Evolutionary conservation across 2,888 invertebrate genomes (phyloP), one percentile per base, ranked within the genome.

Genomic region (Cartodere bifasciata): DNA sequence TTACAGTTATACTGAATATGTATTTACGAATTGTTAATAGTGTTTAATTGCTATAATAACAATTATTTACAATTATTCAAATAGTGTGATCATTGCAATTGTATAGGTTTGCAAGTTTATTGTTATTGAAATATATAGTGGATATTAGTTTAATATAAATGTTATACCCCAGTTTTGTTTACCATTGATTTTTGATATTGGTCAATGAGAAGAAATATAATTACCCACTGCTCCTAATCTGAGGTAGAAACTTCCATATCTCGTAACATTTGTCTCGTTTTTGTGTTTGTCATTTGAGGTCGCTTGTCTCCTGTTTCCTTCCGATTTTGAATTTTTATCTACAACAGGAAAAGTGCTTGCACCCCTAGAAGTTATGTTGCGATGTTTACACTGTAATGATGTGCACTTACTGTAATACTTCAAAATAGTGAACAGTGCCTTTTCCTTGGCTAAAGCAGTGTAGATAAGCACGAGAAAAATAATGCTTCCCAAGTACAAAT

Each of bases 231-330:
- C 86, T 29, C 87, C 87, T 21, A 87, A 72, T 44, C 86, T 68
- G 30, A 88, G 66, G 60, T 87, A 88, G 58, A 88, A 87, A 58
- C 85, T 86, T 29, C 86, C 87, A 53, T 84, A 85, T 45, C 81
- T 69, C 21, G n/a, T n/a, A n/a, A n/a, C n/a, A n/a, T 64, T 61
- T 6, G 62, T 57, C 44, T 38, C 42, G 64, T 60, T 2, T n/a
- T 30, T 16, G n/a, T 22, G 6, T 3, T 26, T 23, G 23, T 20
- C 27, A 23, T 11, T 44, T 45, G n/a, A n/a, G n/a, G 2, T 17
- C 9, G 20, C 6, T 17, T 17, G 6, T 9, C 20, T 9, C 6
- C 6, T 17, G 20, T 7, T 17, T 6, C 14, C 7, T 5, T 29
- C 29, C 5, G 16, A 13, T 10, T 35, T 35, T 3, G 9, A 10